These are phyloP conservation scores for Pardalotus punctatus DNA, from an alignment of 2,113 vertebrate species.

Conservation along the genomic window DNA sequence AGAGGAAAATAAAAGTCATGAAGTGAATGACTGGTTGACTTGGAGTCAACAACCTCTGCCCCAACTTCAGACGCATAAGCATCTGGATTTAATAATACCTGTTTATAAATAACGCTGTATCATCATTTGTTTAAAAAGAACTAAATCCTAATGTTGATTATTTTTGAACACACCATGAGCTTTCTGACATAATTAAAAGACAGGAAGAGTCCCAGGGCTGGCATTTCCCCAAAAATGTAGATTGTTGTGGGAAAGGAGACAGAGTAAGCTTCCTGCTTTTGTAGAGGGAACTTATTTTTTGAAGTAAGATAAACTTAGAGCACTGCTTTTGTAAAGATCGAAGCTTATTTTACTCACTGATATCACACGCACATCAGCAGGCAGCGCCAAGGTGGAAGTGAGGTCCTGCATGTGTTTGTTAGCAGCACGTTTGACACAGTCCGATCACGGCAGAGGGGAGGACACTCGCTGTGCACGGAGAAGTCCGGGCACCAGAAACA, in stretches of 20 bases:
- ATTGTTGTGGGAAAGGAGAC: constrained; percentile 71
- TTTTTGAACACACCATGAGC: constrained; percentile 62
- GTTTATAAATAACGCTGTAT: constrained; percentile 60
- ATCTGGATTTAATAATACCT: constrained; percentile 56
- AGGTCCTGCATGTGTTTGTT: neutral
- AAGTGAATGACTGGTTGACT: neutral
- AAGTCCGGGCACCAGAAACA: neutral
- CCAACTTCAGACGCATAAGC: constrained; percentile 32
- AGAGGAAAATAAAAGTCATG: neutral
- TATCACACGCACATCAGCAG: constrained; percentile 12
- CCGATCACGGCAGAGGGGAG: neutral
- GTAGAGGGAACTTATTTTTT: constrained; percentile 55
- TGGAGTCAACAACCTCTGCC: constrained; percentile 1
- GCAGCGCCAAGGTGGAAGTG: constrained; percentile 31
- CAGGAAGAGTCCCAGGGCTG: constrained; percentile 68
- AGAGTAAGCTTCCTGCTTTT: constrained; percentile 71
- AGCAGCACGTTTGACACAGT: neutral
- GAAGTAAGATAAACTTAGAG: constrained; percentile 61
- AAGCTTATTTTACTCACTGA: constrained; percentile 43
- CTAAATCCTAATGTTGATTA: constrained; percentile 61
- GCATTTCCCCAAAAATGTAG: constrained; percentile 67
- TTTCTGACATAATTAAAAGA: constrained; percentile 66
- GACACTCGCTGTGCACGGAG: neutral
- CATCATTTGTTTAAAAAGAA: constrained; percentile 62
- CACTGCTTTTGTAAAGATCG: constrained; percentile 16